phyloP scores from a whole-genome alignment of 2,888 invertebrate genomes.

The Gymnosoma rotundatum region DNA sequence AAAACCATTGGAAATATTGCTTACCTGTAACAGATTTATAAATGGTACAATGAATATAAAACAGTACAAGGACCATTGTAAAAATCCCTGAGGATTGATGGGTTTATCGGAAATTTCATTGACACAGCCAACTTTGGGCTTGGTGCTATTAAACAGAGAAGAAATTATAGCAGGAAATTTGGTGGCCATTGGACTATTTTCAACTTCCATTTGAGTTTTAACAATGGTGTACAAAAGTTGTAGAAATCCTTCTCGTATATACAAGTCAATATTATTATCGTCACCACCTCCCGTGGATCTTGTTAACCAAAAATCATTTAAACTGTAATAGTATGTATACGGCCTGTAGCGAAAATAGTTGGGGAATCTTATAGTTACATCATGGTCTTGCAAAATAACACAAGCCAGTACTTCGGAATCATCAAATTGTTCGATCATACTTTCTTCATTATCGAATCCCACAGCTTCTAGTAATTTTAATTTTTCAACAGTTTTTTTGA shows the following conservation, averaged over 20 bases:
- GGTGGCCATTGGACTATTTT: not conserved
- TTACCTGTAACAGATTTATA: constrained; percentile 75
- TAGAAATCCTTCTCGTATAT: constrained; percentile 77
- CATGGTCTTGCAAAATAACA: constrained; percentile 68
- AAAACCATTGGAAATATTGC: constrained; percentile 1
- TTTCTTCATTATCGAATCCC: constrained; percentile 48
- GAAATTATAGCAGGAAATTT: constrained; percentile 56
- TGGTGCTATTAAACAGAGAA: constrained; percentile 69
- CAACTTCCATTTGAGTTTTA: not conserved
- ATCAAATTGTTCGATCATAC: constrained; percentile 73
- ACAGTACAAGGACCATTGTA: constrained; percentile 74
- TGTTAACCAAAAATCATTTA: constrained; percentile 75
- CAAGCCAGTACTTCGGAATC: constrained; percentile 74
- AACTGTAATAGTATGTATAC: constrained; percentile 62
- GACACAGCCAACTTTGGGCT: constrained; percentile 14
- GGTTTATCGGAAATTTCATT: constrained; percentile 31
- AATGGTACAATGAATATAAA: constrained; percentile 77
- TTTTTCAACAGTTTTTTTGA: not conserved
- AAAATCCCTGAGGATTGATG: constrained; percentile 47
- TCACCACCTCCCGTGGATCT: constrained; percentile 75
- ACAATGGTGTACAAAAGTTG: constrained; percentile 75
- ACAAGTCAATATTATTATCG: constrained; percentile 74
- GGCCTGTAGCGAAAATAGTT: constrained; percentile 72
- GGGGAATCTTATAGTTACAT: constrained; percentile 74
- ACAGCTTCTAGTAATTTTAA: constrained; percentile 11